Evolutionary conservation across 1,140 invertebrate species (phyloP).

Genomic region (Coelopa frigida): DNA sequence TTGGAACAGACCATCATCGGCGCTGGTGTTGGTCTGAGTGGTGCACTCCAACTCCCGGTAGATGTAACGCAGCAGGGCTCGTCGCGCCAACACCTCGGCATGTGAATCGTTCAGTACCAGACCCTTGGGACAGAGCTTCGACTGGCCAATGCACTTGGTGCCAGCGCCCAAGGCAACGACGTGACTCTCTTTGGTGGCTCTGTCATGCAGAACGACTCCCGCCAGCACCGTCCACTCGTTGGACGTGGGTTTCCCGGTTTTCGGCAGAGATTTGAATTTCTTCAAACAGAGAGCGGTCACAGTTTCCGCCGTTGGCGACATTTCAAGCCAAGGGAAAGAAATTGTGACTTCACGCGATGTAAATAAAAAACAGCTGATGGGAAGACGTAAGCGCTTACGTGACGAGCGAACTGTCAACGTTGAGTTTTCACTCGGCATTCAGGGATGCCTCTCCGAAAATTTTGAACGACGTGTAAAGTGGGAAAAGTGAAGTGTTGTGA

Average conservation of each 20-base stretch:
- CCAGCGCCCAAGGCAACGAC: constrained; percentile 80
- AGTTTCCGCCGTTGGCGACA: neutral
- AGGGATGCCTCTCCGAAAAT: too few species aligned
- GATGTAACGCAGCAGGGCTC: constrained; percentile 73
- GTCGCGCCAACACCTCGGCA: constrained; percentile 78
- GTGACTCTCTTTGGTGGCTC: constrained; percentile 41
- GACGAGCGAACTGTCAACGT: too few species aligned
- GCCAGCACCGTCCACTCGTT: constrained; percentile 83
- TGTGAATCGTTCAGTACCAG: constrained; percentile 81
- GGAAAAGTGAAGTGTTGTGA: too few species aligned
- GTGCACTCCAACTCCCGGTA: constrained; percentile 45
- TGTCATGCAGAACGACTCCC: constrained; percentile 55
- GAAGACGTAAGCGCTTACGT: too few species aligned
- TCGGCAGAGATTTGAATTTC: constrained; percentile 60
- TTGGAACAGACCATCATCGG: constrained; percentile 25
- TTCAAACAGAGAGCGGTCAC: constrained; percentile 50
- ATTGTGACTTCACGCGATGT: too few species aligned
- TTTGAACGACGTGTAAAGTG: too few species aligned
- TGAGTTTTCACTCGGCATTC: too few species aligned
- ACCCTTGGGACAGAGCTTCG: constrained; percentile 55
- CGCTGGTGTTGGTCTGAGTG: constrained; percentile 39
- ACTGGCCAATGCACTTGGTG: constrained; percentile 80
- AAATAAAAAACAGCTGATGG: too few species aligned
- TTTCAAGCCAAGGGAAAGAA: too few species aligned
- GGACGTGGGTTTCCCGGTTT: constrained; percentile 69